These are phyloP conservation scores for Eriosoma lanigerum DNA, from an alignment of 1,140 invertebrate species.

Conservation along the genomic window DNA sequence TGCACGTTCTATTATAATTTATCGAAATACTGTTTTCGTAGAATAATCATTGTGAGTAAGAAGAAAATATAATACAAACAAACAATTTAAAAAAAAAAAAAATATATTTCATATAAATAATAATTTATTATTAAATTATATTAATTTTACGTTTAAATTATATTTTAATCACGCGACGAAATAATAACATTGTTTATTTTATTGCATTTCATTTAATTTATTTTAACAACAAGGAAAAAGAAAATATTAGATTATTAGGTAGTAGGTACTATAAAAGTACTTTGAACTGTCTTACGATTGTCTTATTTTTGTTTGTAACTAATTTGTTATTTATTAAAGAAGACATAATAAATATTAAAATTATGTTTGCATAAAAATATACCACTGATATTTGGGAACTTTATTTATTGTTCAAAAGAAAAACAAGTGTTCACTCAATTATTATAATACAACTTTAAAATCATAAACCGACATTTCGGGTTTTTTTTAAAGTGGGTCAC, in stretches of 20 bases:
- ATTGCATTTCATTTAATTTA: constrained; percentile 1
- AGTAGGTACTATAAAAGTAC: background rate
- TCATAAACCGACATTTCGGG: too few species aligned
- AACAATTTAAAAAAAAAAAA: too few species aligned
- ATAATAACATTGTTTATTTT: constrained; percentile 12
- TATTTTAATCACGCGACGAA: background rate
- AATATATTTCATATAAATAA: too few species aligned
- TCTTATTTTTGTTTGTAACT: background rate
- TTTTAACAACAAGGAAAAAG: background rate
- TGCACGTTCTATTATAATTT: too few species aligned
- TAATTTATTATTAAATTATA: background rate
- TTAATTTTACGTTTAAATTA: too few species aligned
- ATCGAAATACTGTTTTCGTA: too few species aligned
- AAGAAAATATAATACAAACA: too few species aligned
- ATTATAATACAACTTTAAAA: too few species aligned
- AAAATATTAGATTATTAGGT: too few species aligned
- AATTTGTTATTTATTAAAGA: constrained; percentile 41
- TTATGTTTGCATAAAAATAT: constrained; percentile 23
- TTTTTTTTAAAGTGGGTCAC: too few species aligned
- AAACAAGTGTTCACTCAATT: background rate
- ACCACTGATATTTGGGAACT: background rate
- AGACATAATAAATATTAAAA: constrained; percentile 27
- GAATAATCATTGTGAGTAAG: too few species aligned
- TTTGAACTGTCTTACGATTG: background rate
- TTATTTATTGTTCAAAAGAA: background rate